These are phyloP conservation scores for Sula dactylatra DNA, from an alignment of 2,113 vertebrate species.

Conservation along the genomic window DNA sequence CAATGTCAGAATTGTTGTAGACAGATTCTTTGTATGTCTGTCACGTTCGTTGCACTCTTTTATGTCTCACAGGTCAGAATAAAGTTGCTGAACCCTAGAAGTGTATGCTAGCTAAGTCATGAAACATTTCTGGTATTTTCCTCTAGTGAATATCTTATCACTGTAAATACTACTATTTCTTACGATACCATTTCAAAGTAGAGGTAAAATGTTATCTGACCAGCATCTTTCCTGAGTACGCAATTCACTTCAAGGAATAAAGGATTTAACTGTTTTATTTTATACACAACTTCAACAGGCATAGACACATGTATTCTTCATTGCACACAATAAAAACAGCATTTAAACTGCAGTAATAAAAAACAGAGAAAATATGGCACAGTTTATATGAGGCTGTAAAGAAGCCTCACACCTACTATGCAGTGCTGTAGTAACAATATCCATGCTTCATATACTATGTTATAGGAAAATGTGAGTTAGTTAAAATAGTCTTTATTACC, in stretches of 20 bases:
- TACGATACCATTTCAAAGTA: not conserved
- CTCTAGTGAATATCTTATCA: not conserved
- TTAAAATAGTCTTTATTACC: conserved; percentile 35
- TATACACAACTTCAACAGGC: not conserved
- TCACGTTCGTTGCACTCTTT: not conserved
- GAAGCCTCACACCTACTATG: conserved; percentile 26
- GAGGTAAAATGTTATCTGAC: not conserved
- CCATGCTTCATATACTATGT: conserved; percentile 6
- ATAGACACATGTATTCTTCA: conserved; percentile 25
- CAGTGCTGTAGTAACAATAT: conserved; percentile 25
- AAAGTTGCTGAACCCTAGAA: not conserved
- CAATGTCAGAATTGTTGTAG: not conserved
- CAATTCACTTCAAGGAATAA: not conserved
- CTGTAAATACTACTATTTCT: not conserved
- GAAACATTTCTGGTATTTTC: not conserved
- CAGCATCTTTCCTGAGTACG: not conserved
- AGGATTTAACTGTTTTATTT: not conserved
- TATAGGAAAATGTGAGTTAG: conserved; percentile 45
- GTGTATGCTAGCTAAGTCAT: not conserved
- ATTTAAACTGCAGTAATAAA: conserved; percentile 46
- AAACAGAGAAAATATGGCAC: conserved; percentile 32
- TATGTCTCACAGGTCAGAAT: not conserved
- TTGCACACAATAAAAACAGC: conserved; percentile 13
- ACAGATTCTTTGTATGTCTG: not conserved
- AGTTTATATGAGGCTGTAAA: conserved; percentile 47